Evolutionary conservation across 2,113 vertebrate species (phyloP), one percentile per base, ranked within the genome.

Genomic region (Pteropus alecto): DNA sequence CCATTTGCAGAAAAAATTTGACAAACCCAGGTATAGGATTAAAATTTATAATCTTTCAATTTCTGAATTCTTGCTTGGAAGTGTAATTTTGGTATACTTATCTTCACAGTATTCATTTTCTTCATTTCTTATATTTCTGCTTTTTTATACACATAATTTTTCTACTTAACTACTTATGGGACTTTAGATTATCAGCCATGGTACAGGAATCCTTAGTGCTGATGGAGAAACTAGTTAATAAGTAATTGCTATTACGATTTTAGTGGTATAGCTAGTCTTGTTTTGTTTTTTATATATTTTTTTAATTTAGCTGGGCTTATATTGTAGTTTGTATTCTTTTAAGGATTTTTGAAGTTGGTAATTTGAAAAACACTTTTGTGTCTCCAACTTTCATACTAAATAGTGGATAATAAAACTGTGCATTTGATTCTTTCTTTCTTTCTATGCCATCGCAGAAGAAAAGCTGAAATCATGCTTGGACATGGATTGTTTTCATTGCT

Each of bases 401-500:
- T 95, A 60, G 19, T 78, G 13, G 43, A 24, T 51, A 67, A 13
- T 85, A 94, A 93, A 73, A 82, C 10, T 90, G 18, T 73, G 30
- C 18, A 26, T 82, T 82, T 90, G 43, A n/a, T 93, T 54, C 58
- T 92, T 97, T 93, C 58, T 92, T 97, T 93, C 24, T 96, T 87
- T 97, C 68, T 94, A 0, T 98, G 7, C 95, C 92, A 19, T 98
- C 98, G 95, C 97, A 99, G 99, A 99, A 99, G 99, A 97, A 99
- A 99, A 98, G 98, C 99, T 56, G 99, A 99, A 98, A 98, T 99
- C 92, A 99, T 99, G 99, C 98, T 99, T 98, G 99, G 99, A 97
- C 99, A 99, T 61, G 99, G 99, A 73, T 99, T 99, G 58, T 99
- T 99, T 98, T 99, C 99, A 11, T 98, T 99, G 98, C 98, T 99